Evolutionary conservation across 1,140 invertebrate species (phyloP), one percentile per base, ranked within the genome.

Genomic region (Drosophila paulistorum): DNA sequence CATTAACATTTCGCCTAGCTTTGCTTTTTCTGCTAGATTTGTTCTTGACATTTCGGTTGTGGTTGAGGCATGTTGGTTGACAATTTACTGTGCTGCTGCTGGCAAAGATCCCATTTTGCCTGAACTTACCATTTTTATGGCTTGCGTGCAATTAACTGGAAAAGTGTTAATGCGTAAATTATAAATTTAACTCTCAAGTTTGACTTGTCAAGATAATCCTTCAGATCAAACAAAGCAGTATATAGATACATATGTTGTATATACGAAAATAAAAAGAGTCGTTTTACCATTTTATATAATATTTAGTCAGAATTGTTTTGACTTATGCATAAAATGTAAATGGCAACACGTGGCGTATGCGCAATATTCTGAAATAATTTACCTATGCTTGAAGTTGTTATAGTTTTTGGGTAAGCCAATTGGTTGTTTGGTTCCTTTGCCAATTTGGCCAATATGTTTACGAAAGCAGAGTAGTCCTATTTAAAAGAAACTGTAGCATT

Each of bases 1-100:
- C 82, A 82, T 86, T 79, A 79, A 71, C 70, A 79, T 82, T 84
- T 77, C 68, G 69, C 57, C 54, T 57, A 41, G 70, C 75, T 71
- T 65, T 51, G 54, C 68, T 65, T 74, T 78, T 79, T 76, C 57
- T 37, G 74, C 42, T 60, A 48, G 45, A 68, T 64, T 79, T 83
- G 67, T 63, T 69, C 73, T 71, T 68, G 69, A 70, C 72, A 80
- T 64, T 77, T 54, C 7, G 62, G 60, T 26, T 77, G 81, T 37
- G 77, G 72, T 67, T 74, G 55, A 48, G 45, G 17, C 64, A 10
- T 33, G 20, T 61, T 66, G 59, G 26, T 59, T 72, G 68, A 70
- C 71, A 65, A 64, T 59, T n/a, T 17, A 13, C 17, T 23, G 3
- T 48, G 37, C 11, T 39, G 37, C 6, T 35, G 35, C 45, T 7